Percentiles rank a stretch among this genome's conserved stretches.
Conservation (phyloP, 2,113 vertebrate genomes). For the Clarias gariepinus region DNA sequence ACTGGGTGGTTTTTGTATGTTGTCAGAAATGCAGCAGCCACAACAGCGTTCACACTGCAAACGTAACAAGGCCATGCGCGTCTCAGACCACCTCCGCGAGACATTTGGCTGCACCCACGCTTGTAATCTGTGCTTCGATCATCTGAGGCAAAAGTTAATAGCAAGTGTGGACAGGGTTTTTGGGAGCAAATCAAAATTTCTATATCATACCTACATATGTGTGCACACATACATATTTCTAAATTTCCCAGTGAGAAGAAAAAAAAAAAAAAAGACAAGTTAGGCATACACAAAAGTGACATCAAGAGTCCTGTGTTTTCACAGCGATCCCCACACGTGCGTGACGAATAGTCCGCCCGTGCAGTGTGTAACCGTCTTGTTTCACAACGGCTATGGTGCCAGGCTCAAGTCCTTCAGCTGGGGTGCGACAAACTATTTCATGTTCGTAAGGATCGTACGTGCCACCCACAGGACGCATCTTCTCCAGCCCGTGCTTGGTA, state of each 20-base stretch:
- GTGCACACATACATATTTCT: not conserved
- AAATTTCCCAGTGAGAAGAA: not conserved
- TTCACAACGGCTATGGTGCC: constrained; percentile 79
- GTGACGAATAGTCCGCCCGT: constrained; percentile 83
- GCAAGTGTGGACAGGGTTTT: not conserved
- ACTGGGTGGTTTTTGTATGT: not conserved
- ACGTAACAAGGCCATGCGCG: too few relatives aligned
- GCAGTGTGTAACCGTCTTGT: constrained; percentile 84
- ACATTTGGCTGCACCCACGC: not conserved
- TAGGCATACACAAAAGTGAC: not conserved
- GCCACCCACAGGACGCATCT: constrained; percentile 81
- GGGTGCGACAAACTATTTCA: constrained; percentile 81
- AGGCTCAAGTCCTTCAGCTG: constrained; percentile 75
- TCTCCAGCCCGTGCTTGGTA: constrained; percentile 82
- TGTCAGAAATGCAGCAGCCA: not conserved
- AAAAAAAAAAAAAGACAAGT: not conserved
- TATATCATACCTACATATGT: not conserved
- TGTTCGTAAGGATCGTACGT: constrained; percentile 84
- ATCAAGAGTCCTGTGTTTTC: constrained; percentile 72
- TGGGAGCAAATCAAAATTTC: not conserved
- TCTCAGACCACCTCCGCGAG: not conserved
- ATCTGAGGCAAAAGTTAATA: not conserved
- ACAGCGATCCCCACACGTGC: constrained; percentile 83
- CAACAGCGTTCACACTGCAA: not conserved
- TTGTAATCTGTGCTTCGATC: not conserved